Evolutionary conservation across 2,113 vertebrate species (phyloP), one percentile per base, ranked within the genome.

Genomic region (Paradoxurus hermaphroditus): DNA sequence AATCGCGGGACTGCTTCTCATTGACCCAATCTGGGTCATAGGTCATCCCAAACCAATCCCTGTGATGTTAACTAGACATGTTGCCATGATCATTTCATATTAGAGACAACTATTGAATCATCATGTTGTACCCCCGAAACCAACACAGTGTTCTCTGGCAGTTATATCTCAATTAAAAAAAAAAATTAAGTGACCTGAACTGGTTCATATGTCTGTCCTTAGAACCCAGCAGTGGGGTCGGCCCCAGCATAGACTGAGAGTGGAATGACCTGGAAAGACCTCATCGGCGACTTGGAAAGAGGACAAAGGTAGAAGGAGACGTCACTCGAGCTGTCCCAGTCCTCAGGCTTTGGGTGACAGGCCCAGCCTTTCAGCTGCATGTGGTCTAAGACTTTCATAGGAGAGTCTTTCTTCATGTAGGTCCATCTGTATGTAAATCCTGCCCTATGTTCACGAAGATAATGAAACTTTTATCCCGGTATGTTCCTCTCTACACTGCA

Each of bases 361-460:
- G 19, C 5, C 9, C 10, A 46, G 4, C 46, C 14, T 4, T 53
- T 72, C 18, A 51, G 34, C 25, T 67, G 41, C 73, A 31, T 18
- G 44, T 72, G 39, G n/a, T 23, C 25, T 23, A 19, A 25, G 41
- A 7, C 12, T 78, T 67, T 49, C 16, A 3, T 1, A 7, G 12
- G 41, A 21, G 18, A 34, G 10, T 4, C 10, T 41, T 72, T 90
- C 16, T 36, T 46, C 41, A 11, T 4, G 5, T 0, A 21, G 4
- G 18, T 19, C 31, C 21, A 0, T 11, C 53, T 41, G 16, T 8
- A 25, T 49, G 7, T 27, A n/a, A 95, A 56, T 27, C 36, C n/a
- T 39, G 10, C 1, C 46, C 14, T 3, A 0, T 10, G 29, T 27
- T 83, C 7, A 16, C 0, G 12, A 18, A 16, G 53, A 14, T 4